Base-by-base conservation (phyloP, 37 sponge, comb jelly and placozoan genomes). In the Amphimedon queenslandica region DNA sequence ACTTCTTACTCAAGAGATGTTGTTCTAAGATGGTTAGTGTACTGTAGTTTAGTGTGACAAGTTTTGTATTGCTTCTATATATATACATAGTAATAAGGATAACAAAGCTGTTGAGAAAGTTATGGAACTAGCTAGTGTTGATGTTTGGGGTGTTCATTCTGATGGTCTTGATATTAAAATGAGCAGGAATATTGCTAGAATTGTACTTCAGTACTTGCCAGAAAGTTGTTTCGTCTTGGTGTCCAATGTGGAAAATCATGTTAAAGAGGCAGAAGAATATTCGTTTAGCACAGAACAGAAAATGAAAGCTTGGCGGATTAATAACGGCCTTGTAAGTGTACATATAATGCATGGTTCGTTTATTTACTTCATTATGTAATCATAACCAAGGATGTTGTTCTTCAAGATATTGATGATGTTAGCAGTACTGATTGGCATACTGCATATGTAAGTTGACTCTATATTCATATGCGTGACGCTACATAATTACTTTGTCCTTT, bases 21-120 rank as follows among this genome's bases (percentile, higher is more conserved):
- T 8, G 58, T 84, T 2, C 67, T 78, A 23, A 84, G 63, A 73
- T 84, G 85, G 85, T 84, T 41, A 78, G 72, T 2, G 6, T 5
- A 23, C 2, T 47, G 39, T 20, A n/a, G n/a, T n/a, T n/a, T n/a
- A n/a, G n/a, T 47, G 13, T 47, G 53, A 13, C 53, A 47, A 47
- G 8, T 47, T 47, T 47, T 18, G 53, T 47, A 47, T 13, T 13
- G 13, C 13, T 18, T 47, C 53, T 47, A 47, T 47, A 47, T 47
- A 47, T 47, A 47, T 47, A 18, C 13, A 47, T 47, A 33, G 47
- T 29, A 1, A 65, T 21, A 73, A 56, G 41, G 58, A 73, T 11
- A 5, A 60, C 28, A 11, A 30, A 24, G 53, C 23, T 16, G 74
- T 29, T 27, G 58, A 43, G 40, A 24, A 6, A 23, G 55, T 85